Base-by-base conservation (phyloP, 2,797 vertebrate genomes). In the Microtus agrestis region DNA sequence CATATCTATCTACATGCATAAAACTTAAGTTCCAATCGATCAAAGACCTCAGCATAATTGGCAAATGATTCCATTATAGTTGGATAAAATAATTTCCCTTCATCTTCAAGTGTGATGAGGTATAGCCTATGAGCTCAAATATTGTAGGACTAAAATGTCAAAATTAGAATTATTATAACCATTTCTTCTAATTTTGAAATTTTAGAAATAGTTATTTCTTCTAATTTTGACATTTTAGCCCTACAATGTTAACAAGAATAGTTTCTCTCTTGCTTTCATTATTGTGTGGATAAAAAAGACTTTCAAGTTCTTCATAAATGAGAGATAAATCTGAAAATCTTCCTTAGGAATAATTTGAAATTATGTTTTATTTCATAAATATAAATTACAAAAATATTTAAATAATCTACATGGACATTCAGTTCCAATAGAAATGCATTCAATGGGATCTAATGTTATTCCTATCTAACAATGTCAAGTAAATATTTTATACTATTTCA, bases 361-460 rank as follows among this genome's bases (percentile, higher is more conserved):
- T 80, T 69, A 46, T 54, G 89, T 79, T 37, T 25, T 46, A 81
- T 81, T 93, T 95, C 73, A 6, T 23, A 91, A 95, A 74, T 61
- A 43, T 73, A 65, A 87, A 71, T 69, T 67, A 43, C 4, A 88
- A 87, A 90, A 1, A 76, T 92, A 31, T 85, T 91, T 74, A 74
- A 29, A n/a, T 73, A 78, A 87, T 15, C 40, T 54, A 51, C 59
- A 90, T n/a, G 0, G 2, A 80, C 29, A 8, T 80, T 87, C 31
- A 67, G 73, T 46, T 6, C 2, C 67, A 61, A 88, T 21, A 74
- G 9, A 8, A 90, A 67, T 81, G 19, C 61, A n/a, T 78, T 23
- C 74, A 93, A 25, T 13, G 25, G 84, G 56, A 97, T 73, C 27
- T 3, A 15, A 69, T 2, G 54, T 31, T 87, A 67, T 74, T 91